phyloP scores from a whole-genome alignment of 2,113 vertebrate genomes.

The Myxocyprinus asiaticus region DNA sequence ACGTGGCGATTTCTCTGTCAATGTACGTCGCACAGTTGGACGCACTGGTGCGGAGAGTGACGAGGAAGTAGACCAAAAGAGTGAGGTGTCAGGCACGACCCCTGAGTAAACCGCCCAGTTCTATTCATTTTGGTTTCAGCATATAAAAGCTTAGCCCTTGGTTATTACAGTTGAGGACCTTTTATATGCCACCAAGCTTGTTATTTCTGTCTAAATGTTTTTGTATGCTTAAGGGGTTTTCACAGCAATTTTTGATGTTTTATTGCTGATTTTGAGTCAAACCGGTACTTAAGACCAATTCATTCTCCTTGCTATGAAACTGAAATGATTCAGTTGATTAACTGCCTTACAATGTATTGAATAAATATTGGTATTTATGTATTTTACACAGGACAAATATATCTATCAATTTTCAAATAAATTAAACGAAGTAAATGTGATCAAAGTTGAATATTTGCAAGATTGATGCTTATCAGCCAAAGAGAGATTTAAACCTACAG shows the following conservation, averaged over 20 bases:
- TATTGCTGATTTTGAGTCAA: not conserved
- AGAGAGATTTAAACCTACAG: not conserved
- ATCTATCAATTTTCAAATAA: not conserved
- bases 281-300: not conserved
- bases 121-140: not conserved
- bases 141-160: not conserved
- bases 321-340: not conserved
- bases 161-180: not conserved
- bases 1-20: conserved; percentile 67
- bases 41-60: conserved; percentile 71
- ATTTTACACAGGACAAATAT: not conserved
- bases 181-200: not conserved
- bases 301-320: not conserved
- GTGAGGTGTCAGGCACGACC: conserved; percentile 58
- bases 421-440: too few species aligned
- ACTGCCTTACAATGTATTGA: not conserved
- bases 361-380: conserved; percentile 29
- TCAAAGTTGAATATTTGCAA: too few species aligned
- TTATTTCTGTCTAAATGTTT: not conserved
- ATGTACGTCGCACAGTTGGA: conserved; percentile 49
- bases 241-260: too few species aligned
- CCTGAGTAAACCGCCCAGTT: conserved; percentile 60
- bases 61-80: conserved; percentile 63
- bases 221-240: not conserved
- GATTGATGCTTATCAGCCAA: not conserved